Base-by-base conservation (phyloP, 1,140 invertebrate genomes). In the Drosophila equinoxialis region DNA sequence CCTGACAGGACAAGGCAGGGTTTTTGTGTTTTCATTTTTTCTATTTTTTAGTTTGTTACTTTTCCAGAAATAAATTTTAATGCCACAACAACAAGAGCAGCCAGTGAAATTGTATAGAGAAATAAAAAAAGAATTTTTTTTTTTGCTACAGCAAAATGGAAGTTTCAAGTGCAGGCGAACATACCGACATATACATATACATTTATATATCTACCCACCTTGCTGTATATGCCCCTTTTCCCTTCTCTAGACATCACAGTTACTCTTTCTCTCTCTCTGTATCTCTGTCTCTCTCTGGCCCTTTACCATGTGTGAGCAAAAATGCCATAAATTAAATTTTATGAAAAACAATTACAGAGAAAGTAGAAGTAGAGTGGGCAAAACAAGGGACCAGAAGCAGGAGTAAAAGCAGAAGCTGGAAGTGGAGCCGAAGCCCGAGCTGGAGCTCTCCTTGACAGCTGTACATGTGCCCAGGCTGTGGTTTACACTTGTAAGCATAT, bases 401-500 rank as follows among this genome's bases (percentile, higher is more conserved):
- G 39, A 20, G 55, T 33, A 13, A 14, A 8, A 35, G 55, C 11
- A 4, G 23, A 37, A 6, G 51, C 11, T 11, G 51, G 6, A 30
- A 10, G 8, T 7, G 78, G 71, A 59, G 68, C 61, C 71, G 71
- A 45, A 17, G 13, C 55, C 3, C 14, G 11, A 35, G 55, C 45
- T 51, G 45, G 45, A 51, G 20, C 45, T 11, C 45, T 67, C 65
- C 68, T 72, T 79, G 83, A 87, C 84, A 84, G 74, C 66, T 83
- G 64, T 80, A 89, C 80, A 89, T 84, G 80, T 78, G 77, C 84
- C 73, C 66, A 68, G 72, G 71, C 84, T 89, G 84, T 89, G 84
- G 84, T 89, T 87, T 87, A 87, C 80, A 87, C 84, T 87, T 87
- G 84, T 87, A 87, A 89, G 84, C 84, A 87, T 87, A 87, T 89